phyloP scores from a whole-genome alignment of 2,113 vertebrate genomes.

The Pituophis catenifer region DNA sequence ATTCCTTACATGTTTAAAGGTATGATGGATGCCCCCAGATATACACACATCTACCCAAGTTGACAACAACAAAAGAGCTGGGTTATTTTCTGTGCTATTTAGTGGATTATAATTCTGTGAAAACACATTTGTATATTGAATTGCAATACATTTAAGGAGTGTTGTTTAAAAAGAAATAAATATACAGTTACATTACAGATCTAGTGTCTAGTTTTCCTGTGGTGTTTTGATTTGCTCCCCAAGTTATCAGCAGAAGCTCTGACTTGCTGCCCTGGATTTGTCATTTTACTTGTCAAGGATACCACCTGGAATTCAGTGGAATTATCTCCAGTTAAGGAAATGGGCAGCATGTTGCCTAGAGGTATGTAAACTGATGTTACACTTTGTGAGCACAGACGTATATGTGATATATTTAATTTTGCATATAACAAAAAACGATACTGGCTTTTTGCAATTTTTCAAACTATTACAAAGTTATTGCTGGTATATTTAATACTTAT shows the following conservation, averaged over 20 bases:
- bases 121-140: constrained; percentile 83
- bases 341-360: not conserved
- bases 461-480: not conserved
- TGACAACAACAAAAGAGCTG: constrained; percentile 50
- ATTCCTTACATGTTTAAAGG: constrained; percentile 49
- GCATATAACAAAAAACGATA: not conserved
- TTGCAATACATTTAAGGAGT: constrained; percentile 80
- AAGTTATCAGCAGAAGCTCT: constrained; percentile 20
- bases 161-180: constrained; percentile 86
- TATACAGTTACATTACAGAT: constrained; percentile 74
- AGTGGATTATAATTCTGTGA: constrained; percentile 85
- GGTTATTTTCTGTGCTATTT: constrained; percentile 80
- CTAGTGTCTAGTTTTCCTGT: constrained; percentile 73
- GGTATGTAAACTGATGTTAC: not conserved
- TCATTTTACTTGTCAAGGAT: not conserved
- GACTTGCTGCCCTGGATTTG: not conserved
- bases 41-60: constrained; percentile 2
- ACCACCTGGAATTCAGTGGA: not conserved
- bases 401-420: not conserved
- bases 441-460: not conserved
- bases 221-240: constrained; percentile 48
- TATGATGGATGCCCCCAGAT: constrained; percentile 51
- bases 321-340: not conserved
- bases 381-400: not conserved
- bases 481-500: not conserved